Percentiles rank a stretch among this genome's conserved stretches.
phyloP scores from a whole-genome alignment of 92 coral and sea anemone species.

The Phenganax subtilis region DNA sequence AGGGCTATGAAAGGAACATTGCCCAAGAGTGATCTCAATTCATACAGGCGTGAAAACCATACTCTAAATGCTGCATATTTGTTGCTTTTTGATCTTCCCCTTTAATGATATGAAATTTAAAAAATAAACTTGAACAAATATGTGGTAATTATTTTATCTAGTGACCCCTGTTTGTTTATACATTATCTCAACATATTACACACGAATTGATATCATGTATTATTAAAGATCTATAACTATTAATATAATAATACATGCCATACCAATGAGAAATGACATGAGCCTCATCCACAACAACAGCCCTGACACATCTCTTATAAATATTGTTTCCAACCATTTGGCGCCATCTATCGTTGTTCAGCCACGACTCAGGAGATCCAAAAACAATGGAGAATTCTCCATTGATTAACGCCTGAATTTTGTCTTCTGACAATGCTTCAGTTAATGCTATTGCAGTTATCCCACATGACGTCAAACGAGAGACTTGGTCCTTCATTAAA shows the following conservation, averaged over 20 bases:
- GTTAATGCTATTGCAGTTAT: slow-evolving; percentile 23
- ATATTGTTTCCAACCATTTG: slow-evolving; percentile 16
- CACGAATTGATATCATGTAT: not conserved
- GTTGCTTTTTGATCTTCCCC: slow-evolving; percentile 45
- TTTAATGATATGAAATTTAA: slow-evolving; percentile 6
- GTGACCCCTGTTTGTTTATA: not conserved
- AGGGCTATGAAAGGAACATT: slow-evolving; percentile 32
- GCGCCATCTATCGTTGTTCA: slow-evolving; percentile 34
- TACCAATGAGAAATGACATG: slow-evolving; percentile 42
- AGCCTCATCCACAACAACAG: slow-evolving; percentile 43
- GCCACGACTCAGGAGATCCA: slow-evolving; percentile 40
- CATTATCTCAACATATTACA: not conserved
- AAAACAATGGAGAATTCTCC: slow-evolving; percentile 31
- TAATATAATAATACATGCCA: not conserved
- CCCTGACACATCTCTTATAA: slow-evolving; percentile 12
- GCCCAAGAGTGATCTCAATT: slow-evolving; percentile 37
- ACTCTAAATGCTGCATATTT: slow-evolving; percentile 46
- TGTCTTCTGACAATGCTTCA: not conserved
- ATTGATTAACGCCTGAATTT: slow-evolving; percentile 13
- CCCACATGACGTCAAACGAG: slow-evolving; percentile 18
- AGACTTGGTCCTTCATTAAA: slow-evolving; percentile 36
- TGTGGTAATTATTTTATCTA: too few relatives aligned
- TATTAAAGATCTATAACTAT: not conserved
- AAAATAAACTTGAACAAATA: not conserved
- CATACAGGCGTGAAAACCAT: slow-evolving; percentile 33